phyloP scores from a whole-genome alignment of 2,797 vertebrate genomes.

The Pogoniulus pusillus region DNA sequence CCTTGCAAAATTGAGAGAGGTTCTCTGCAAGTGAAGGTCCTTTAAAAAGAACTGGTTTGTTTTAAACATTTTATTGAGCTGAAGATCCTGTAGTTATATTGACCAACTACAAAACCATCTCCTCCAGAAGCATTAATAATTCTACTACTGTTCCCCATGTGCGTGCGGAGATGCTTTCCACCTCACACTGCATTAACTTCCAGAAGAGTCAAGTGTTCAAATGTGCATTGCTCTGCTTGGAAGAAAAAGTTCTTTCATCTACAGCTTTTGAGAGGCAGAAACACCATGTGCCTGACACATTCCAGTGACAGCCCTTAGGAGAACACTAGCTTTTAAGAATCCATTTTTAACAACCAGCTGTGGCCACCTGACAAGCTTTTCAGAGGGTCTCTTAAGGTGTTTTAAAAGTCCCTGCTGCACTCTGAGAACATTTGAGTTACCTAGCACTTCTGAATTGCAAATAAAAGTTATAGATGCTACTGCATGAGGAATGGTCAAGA shows the following conservation, averaged over 20 bases:
- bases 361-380: background rate
- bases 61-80: background rate
- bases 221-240: background rate
- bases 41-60: background rate
- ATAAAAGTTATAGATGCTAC: background rate
- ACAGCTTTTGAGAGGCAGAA: background rate
- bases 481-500: background rate
- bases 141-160: background rate
- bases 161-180: background rate
- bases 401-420: background rate
- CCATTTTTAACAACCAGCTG: background rate
- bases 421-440: background rate
- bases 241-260: background rate
- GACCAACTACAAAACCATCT: background rate
- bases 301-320: background rate
- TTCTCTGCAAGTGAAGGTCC: fast-evolving
- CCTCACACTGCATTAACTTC: background rate
- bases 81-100: background rate
- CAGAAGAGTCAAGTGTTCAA: background rate
- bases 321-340: background rate
- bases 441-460: background rate
- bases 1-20: background rate
- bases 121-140: background rate
- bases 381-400: background rate
- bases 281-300: background rate